Conservation (phyloP, 2,888 invertebrate species). For the Cabera pusaria region DNA sequence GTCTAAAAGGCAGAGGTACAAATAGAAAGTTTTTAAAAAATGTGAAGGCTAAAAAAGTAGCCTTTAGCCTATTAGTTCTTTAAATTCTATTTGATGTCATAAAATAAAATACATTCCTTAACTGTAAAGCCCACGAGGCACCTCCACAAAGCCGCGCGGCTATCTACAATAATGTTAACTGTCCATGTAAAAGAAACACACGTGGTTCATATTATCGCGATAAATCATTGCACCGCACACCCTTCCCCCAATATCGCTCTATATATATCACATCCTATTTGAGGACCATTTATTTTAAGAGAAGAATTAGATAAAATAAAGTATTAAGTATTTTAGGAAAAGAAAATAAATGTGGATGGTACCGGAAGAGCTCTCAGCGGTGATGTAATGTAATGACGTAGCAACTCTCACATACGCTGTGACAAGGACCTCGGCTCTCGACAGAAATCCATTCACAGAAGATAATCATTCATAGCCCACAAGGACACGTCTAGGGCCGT, state of each 20-base stretch:
- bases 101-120: too few species aligned
- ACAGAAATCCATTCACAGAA: conserved; percentile 52
- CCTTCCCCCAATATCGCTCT: conserved; percentile 13
- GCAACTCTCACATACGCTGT: conserved; percentile 22
- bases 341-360: conserved; percentile 6
- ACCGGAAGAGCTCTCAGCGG: conserved; percentile 5
- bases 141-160: background rate
- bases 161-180: conserved; percentile 3
- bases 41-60: too few species aligned
- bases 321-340: conserved; percentile 13
- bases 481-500: conserved; percentile 55
- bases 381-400: conserved; percentile 17
- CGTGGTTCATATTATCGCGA: conserved; percentile 15
- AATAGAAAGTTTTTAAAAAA: too few species aligned
- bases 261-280: conserved; percentile 14
- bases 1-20: too few species aligned
- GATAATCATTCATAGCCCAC: conserved; percentile 58
- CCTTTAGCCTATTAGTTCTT: too few species aligned
- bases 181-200: conserved; percentile 6
- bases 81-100: too few species aligned
- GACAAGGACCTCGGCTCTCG: conserved; percentile 35
- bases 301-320: conserved; percentile 13
- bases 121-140: too few species aligned
- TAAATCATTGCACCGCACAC: conserved; percentile 18
- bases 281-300: conserved; percentile 17